Evolutionary conservation across 2,113 vertebrate genomes (phyloP), one percentile per base, ranked within the genome.

Genomic region (Etheostoma cragini): DNA sequence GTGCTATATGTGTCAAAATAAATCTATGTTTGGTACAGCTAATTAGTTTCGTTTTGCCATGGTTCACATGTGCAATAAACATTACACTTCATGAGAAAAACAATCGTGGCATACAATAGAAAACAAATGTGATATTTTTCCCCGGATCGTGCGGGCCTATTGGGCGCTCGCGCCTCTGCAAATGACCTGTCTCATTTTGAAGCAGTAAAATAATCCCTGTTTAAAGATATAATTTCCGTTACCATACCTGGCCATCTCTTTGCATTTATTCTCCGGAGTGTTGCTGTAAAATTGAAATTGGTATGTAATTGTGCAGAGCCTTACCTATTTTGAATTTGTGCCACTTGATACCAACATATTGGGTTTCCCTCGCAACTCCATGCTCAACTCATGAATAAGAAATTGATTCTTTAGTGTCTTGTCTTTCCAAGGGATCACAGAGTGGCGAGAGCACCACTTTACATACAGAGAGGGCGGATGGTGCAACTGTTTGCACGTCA

Each of bases 371-470:
- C 78, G 87, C 66, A 67, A 81, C 61, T 74, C 52, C 30, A 76
- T 42, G 81, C 87, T 77, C 82, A 54, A 33, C 83, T 93, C 86
- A 94, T 95, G 89, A 93, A 95, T 95, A 94, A 93, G 76, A 88
- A 91, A 95, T 94, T 86, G 76, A 85, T 82, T 81, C 52, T 91
- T 83, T 80, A 46, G 88, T 78, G 83, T 89, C 90, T 82, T 85
- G 71, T 94, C 63, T 88, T 86, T 89, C 75, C 87, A 78, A 75
- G 66, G 69, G 78, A 64, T 60, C 77, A 72, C 79, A 68, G 78
- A 80, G 66, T 52, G 76, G 72, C 76, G 47, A 50, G 50, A 79
- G 64, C 62, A n/a, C 42, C 69, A 7, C 62, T 80, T 80, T 69
- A 78, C 64, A 68, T 79, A 42, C 38, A 72, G 10, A 46, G 71